Percentiles rank a stretch among this genome's conserved stretches.
Conservation (phyloP, 92 coral and sea anemone genomes). For the Porites divaricata region DNA sequence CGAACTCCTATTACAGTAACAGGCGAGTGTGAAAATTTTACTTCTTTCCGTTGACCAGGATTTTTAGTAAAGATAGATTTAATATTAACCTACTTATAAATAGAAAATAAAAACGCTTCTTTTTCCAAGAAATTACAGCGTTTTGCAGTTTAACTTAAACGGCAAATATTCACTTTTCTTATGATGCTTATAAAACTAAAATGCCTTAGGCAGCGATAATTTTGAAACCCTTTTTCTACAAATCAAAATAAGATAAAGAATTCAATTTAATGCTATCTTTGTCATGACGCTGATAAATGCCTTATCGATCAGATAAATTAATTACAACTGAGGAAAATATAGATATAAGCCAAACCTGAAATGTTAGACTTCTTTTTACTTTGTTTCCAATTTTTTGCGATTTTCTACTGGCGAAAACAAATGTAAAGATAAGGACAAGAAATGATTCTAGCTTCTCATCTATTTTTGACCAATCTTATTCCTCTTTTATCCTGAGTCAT, state of each 20-base stretch:
- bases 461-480: background rate
- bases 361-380: background rate
- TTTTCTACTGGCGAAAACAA: too few species aligned
- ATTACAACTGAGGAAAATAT: background rate
- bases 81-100: slow-evolving; percentile 6
- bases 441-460: background rate
- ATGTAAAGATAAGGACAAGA: too few species aligned
- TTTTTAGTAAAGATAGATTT: background rate
- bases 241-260: background rate
- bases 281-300: slow-evolving; percentile 13
- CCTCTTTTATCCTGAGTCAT: too few species aligned
- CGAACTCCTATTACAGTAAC: too few species aligned
- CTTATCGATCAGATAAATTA: background rate
- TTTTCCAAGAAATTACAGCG: slow-evolving; percentile 14
- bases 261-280: background rate
- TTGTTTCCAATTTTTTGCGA: background rate
- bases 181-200: slow-evolving; percentile 6
- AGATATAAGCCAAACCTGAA: background rate
- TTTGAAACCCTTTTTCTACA: background rate
- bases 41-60: too few species aligned
- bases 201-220: background rate
- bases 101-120: slow-evolving; percentile 6
- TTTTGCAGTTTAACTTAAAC: background rate
- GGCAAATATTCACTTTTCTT: slow-evolving; percentile 7
- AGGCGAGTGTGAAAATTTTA: too few species aligned